These are phyloP conservation scores for Gymnodraco acuticeps DNA, from an alignment of 2,797 vertebrate species.

Conservation along the genomic window DNA sequence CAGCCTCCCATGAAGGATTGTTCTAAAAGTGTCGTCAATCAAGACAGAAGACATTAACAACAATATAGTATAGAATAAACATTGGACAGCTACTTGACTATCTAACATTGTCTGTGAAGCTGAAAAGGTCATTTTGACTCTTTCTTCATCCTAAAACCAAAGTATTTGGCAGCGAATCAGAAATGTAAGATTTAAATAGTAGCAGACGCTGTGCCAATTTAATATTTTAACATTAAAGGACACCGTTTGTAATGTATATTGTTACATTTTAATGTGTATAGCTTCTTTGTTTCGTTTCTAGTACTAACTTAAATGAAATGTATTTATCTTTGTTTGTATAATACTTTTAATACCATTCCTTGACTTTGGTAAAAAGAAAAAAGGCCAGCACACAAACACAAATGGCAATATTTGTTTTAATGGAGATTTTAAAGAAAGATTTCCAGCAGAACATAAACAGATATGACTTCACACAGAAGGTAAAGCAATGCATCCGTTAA, in stretches of 20 bases:
- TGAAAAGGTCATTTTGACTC: background rate
- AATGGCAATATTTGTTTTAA: constrained; percentile 58
- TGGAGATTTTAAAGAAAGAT: constrained; percentile 74
- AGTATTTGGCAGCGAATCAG: constrained; percentile 1
- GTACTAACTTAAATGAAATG: constrained; percentile 47
- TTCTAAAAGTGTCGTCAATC: background rate
- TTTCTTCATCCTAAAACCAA: constrained; percentile 5
- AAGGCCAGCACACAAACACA: constrained; percentile 36
- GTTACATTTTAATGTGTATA: constrained; percentile 25
- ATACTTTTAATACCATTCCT: background rate
- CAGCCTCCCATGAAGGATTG: constrained; percentile 13
- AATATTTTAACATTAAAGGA: constrained; percentile 21
- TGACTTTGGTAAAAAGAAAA: background rate
- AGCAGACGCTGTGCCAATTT: constrained; percentile 14
- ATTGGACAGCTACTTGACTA: background rate
- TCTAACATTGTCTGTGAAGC: background rate
- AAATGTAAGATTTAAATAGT: constrained; percentile 4
- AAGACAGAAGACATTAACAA: no score
- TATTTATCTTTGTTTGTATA: constrained; percentile 54
- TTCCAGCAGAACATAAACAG: constrained; percentile 70
- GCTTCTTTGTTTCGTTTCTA: constrained; percentile 10
- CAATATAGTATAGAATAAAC: background rate
- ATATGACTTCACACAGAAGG: constrained; percentile 68
- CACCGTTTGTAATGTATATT: constrained; percentile 17
- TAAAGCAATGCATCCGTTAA: constrained; percentile 66